Percentiles rank a stretch among this genome's conserved stretches.
Conservation (phyloP, 2,888 invertebrate genomes). For the Chouioia cunea region DNA sequence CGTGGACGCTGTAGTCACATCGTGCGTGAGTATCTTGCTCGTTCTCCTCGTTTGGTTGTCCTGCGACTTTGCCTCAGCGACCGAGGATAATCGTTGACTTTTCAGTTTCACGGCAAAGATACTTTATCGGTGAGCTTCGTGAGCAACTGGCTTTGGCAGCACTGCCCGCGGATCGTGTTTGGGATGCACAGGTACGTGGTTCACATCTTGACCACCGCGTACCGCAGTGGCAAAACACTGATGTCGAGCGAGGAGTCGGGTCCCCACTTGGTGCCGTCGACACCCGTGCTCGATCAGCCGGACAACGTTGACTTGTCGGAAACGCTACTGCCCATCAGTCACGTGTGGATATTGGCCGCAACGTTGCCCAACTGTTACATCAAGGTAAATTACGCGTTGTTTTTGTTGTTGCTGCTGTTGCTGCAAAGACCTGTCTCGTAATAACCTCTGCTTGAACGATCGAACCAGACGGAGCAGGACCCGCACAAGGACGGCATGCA, state of each 20-base stretch:
- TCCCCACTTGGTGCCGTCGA: conserved; percentile 77
- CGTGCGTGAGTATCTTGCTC: conserved; percentile 72
- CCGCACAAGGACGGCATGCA: conserved; percentile 54
- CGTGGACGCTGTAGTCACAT: conserved; percentile 79
- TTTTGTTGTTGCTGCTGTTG: no score
- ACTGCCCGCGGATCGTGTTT: conserved; percentile 81
- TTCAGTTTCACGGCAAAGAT: conserved; percentile 81
- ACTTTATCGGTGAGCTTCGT: conserved; percentile 81
- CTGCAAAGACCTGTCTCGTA: no score
- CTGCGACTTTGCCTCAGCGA: no score
- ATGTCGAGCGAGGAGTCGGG: conserved; percentile 61
- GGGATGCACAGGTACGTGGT: conserved; percentile 81
- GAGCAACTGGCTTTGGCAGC: conserved; percentile 84
- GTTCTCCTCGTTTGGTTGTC: no score
- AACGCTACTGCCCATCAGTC: conserved; percentile 74
- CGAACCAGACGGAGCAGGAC: conserved; percentile 53
- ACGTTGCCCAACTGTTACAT: conserved; percentile 72
- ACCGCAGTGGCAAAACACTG: conserved; percentile 67
- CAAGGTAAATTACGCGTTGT: conserved; percentile 60
- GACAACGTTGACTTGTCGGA: conserved; percentile 56
- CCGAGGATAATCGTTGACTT: conserved; percentile 46
- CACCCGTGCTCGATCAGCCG: conserved; percentile 76
- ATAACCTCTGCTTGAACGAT: no score
- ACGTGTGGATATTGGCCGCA: conserved; percentile 80
- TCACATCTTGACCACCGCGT: conserved; percentile 74